A percentile compares a stretch with the other conserved stretches of the same genome.
Conservation (phyloP, 2,113 vertebrate genomes). For the Platichthys stellatus region DNA sequence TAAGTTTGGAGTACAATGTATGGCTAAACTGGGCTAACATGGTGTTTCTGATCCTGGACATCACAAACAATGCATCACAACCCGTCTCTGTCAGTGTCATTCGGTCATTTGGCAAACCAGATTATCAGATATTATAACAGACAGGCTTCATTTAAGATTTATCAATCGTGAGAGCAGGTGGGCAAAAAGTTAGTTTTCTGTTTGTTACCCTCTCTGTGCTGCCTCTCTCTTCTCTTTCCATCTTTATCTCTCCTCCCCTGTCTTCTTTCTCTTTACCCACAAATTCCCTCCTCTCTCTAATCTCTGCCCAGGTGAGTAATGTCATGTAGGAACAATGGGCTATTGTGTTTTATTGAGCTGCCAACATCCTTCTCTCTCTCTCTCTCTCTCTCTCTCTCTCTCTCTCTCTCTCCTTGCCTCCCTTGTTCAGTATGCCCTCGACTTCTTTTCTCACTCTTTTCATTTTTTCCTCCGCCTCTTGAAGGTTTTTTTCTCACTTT, state of each 20-base stretch:
- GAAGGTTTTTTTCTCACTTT: not conserved
- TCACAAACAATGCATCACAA: too few relatives aligned
- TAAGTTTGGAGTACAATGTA: too few relatives aligned
- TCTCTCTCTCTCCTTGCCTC: slow-evolving; percentile 32
- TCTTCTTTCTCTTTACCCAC: slow-evolving; percentile 36
- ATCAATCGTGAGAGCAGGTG: too few relatives aligned
- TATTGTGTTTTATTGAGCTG: slow-evolving; percentile 75
- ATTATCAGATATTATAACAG: not conserved
- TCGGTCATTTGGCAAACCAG: not conserved
- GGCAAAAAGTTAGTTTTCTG: too few relatives aligned
- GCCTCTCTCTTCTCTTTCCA: slow-evolving; percentile 41
- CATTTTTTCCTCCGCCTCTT: not conserved
- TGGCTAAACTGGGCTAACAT: too few relatives aligned
- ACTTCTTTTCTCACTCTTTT: slow-evolving; percentile 21
- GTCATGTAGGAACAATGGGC: slow-evolving; percentile 75
- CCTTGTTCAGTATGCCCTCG: slow-evolving; percentile 18
- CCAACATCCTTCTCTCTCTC: slow-evolving; percentile 43
- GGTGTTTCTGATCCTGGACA: too few relatives aligned
- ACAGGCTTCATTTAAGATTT: not conserved
- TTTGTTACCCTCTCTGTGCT: not conserved
- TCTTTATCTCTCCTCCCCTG: slow-evolving; percentile 37
- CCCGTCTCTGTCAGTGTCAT: too few relatives aligned
- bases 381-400: slow-evolving; percentile 43
- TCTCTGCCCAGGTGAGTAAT: slow-evolving; percentile 73
- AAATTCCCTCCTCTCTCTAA: slow-evolving; percentile 43